Conservation (phyloP, 1,140 invertebrate genomes). For the Bombus ignitus region DNA sequence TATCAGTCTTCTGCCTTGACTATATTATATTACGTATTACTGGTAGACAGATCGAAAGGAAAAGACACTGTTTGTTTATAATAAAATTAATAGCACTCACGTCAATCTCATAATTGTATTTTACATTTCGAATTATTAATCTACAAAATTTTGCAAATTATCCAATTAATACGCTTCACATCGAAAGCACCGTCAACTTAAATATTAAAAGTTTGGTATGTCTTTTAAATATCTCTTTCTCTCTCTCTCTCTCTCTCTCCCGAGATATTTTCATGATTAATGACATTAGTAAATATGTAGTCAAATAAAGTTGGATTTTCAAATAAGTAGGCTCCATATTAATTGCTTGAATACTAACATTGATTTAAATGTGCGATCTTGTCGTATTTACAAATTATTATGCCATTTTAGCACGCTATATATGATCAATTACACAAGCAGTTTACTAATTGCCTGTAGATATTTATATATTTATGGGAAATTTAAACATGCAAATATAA, state of each 20-base stretch:
- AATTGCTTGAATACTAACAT: neutral
- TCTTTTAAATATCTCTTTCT: neutral
- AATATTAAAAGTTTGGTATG: neutral
- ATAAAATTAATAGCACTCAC: neutral
- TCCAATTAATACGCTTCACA: neutral
- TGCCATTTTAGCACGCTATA: neutral
- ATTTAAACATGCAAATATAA: too few species aligned
- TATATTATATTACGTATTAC: neutral
- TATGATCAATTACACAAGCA: neutral
- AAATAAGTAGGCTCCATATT: neutral
- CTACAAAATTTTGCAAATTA: neutral
- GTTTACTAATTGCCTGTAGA: neutral
- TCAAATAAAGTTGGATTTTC: neutral
- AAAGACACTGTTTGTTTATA: neutral
- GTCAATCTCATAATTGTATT: neutral
- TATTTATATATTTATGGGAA: neutral
- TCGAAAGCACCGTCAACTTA: neutral
- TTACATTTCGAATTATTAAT: neutral
- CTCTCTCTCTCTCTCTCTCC: too few species aligned
- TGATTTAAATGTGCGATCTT: neutral
- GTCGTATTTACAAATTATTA: neutral
- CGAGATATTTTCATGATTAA: neutral
- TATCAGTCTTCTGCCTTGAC: neutral
- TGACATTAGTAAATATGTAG: neutral
- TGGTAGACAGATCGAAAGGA: neutral